phyloP scores from a whole-genome alignment of 2,888 invertebrate genomes.

The Parelbella ahira region DNA sequence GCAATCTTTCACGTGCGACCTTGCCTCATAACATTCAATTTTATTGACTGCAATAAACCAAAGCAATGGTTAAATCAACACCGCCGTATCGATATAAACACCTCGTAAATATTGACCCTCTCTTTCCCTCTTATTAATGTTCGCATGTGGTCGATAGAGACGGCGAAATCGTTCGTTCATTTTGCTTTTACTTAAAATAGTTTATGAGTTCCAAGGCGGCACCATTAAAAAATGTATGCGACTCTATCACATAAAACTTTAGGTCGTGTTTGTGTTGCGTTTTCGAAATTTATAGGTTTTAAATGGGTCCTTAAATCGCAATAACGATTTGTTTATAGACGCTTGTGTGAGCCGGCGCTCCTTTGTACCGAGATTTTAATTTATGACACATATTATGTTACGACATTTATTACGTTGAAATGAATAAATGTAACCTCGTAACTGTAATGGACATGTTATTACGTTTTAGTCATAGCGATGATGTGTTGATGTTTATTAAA shows the following conservation, averaged over 20 bases:
- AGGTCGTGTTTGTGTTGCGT: slow-evolving; percentile 36
- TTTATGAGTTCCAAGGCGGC: slow-evolving; percentile 67
- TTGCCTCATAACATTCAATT: slow-evolving; percentile 80
- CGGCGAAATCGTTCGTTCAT: slow-evolving; percentile 53
- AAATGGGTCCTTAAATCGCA: slow-evolving; percentile 79
- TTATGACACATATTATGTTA: slow-evolving; percentile 41
- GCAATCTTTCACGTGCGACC: slow-evolving; percentile 73
- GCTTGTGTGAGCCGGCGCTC: slow-evolving; percentile 49
- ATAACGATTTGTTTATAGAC: slow-evolving; percentile 78
- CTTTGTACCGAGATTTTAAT: slow-evolving; percentile 57
- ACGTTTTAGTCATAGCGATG: slow-evolving; percentile 19
- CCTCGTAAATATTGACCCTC: slow-evolving; percentile 66
- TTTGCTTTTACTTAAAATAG: slow-evolving; percentile 74
- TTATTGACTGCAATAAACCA: slow-evolving; percentile 80
- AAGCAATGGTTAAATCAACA: slow-evolving; percentile 79
- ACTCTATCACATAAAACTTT: slow-evolving; percentile 16
- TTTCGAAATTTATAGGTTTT: slow-evolving; percentile 70
- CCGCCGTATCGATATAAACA: slow-evolving; percentile 76
- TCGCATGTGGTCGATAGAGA: slow-evolving; percentile 41
- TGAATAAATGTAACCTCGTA: slow-evolving; percentile 23
- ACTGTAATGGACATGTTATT: slow-evolving; percentile 23
- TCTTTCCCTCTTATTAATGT: slow-evolving; percentile 39
- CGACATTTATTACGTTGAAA: slow-evolving; percentile 27
- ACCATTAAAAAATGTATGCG: slow-evolving; percentile 21
- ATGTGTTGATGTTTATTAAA: slow-evolving; percentile 6